A percentile compares a stretch with the other conserved stretches of the same genome.
Conservation (phyloP, 2,113 vertebrate genomes). For the Pelusios castaneus region DNA sequence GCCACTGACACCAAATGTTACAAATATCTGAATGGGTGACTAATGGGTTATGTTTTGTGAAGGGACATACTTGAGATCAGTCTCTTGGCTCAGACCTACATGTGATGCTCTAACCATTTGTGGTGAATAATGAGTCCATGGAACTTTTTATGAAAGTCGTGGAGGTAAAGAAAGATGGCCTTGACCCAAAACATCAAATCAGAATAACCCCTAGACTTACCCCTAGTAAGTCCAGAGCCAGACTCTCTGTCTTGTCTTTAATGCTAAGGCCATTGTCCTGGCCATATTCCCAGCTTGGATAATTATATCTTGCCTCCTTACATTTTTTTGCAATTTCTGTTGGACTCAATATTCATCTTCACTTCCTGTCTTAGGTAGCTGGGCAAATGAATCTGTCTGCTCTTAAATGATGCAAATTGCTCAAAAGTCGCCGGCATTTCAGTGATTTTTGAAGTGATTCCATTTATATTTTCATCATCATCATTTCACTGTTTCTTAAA, state of each 20-base stretch:
- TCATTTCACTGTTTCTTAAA: background rate
- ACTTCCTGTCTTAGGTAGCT: background rate
- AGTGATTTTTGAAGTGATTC: background rate
- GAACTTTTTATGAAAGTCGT: fast-evolving
- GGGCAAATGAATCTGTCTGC: background rate
- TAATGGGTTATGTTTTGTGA: background rate
- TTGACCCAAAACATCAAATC: background rate
- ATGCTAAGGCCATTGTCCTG: background rate
- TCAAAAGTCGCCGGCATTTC: fast-evolving
- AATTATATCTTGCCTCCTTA: background rate
- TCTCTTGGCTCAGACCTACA: background rate
- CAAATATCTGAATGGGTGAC: background rate
- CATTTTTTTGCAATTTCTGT: background rate
- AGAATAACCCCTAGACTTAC: background rate
- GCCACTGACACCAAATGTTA: background rate
- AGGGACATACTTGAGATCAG: background rate
- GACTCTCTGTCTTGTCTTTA: background rate
- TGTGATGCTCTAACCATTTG: fast-evolving
- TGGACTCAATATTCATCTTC: background rate
- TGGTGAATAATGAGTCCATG: background rate
- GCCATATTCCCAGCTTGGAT: background rate
- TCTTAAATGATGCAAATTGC: background rate
- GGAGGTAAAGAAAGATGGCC: background rate
- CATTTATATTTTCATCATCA: background rate
- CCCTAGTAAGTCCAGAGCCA: background rate